Evolutionary conservation across 2,113 vertebrate species (phyloP).

Genomic region (Cottus gobio): DNA sequence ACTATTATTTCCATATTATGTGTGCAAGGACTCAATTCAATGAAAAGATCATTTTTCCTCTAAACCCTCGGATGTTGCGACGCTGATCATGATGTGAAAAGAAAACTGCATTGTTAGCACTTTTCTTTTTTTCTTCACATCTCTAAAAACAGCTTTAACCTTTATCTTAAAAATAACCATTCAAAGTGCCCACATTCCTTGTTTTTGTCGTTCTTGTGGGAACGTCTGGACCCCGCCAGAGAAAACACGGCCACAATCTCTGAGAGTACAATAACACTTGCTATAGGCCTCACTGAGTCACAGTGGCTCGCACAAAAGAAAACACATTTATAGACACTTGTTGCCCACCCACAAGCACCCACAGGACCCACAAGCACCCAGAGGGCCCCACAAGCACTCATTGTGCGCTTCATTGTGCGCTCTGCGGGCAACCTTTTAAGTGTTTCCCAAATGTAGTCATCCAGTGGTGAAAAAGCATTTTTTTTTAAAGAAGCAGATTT

Average conservation of each 20-base stretch:
- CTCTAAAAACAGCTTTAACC: neutral
- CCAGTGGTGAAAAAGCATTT: neutral
- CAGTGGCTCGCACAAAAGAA: slow-evolving; percentile 21
- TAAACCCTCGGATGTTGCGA: neutral
- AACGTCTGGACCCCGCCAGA: slow-evolving; percentile 16
- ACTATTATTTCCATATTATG: neutral
- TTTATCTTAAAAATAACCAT: neutral
- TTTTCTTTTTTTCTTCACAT: neutral
- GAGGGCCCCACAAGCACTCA: slow-evolving; percentile 27
- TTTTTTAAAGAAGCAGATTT: neutral
- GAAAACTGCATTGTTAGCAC: neutral
- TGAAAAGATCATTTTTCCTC: neutral
- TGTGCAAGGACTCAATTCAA: neutral
- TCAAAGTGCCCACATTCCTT: neutral
- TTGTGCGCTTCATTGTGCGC: neutral
- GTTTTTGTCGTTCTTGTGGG: slow-evolving; percentile 5
- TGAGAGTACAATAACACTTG: slow-evolving; percentile 14
- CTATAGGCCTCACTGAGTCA: slow-evolving; percentile 33
- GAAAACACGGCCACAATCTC: slow-evolving; percentile 30
- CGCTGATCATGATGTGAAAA: neutral
- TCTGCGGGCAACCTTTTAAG: neutral
- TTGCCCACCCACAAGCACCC: slow-evolving; percentile 51
- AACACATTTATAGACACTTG: slow-evolving; percentile 13
- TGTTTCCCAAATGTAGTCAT: neutral
- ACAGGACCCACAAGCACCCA: slow-evolving; percentile 46